Percentiles rank a stretch among this genome's conserved stretches.
Evolutionary conservation across 2,113 vertebrate species (phyloP).

Genomic region (Clinocottus analis): DNA sequence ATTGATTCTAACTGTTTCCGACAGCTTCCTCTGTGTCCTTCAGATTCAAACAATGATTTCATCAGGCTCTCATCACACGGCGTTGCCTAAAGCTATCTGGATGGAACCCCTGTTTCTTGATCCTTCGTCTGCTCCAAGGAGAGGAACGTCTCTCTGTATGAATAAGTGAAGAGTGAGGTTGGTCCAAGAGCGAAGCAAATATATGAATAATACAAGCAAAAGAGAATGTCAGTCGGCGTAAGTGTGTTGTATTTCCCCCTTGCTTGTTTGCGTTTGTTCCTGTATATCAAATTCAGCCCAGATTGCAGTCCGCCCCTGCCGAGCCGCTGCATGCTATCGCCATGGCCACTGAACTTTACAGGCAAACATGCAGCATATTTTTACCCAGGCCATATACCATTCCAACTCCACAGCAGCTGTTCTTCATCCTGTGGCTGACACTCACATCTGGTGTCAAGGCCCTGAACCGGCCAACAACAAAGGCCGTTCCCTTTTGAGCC

Average conservation of each 20-base stretch:
- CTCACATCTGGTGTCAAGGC: constrained; percentile 77
- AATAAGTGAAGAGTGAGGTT: constrained; percentile 66
- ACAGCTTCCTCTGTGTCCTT: constrained; percentile 76
- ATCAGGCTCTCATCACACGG: constrained; percentile 70
- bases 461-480: constrained; percentile 64
- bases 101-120: constrained; percentile 68
- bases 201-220: constrained; percentile 65
- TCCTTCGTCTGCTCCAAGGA: constrained; percentile 50
- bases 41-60: constrained; percentile 76
- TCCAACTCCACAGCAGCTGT: constrained; percentile 62
- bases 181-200: constrained; percentile 61
- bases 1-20: constrained; percentile 72
- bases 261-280: not conserved
- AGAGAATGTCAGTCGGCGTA: constrained; percentile 29
- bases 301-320: not conserved
- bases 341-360: constrained; percentile 36
- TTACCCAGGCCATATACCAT: constrained; percentile 49
- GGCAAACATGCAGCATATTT: constrained; percentile 62
- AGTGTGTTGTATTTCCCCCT: not conserved
- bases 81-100: constrained; percentile 69
- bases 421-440: constrained; percentile 67
- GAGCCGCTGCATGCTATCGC: constrained; percentile 35
- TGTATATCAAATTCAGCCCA: not conserved
- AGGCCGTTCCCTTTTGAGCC: constrained; percentile 58
- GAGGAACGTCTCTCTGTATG: constrained; percentile 49